These are phyloP conservation scores for Dicerorhinus sumatrensis DNA, from an alignment of 2,113 vertebrate species.

Conservation along the genomic window DNA sequence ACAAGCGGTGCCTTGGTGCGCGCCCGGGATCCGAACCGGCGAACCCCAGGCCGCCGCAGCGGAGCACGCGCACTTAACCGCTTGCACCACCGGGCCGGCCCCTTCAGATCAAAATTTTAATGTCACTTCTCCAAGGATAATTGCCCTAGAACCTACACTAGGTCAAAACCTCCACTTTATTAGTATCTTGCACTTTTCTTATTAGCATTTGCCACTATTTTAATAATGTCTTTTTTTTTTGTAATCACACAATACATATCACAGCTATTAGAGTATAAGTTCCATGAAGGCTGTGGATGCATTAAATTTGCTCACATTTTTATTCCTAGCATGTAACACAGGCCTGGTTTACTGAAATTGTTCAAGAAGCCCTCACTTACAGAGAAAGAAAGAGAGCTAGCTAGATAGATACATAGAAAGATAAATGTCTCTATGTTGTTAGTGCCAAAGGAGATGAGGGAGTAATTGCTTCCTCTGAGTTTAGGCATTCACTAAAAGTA, in stretches of 20 bases:
- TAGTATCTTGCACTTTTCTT: background rate
- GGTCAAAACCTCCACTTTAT: background rate
- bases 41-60: no score
- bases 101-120: background rate
- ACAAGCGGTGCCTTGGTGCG: no score
- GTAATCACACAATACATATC: background rate
- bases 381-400: background rate
- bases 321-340: background rate
- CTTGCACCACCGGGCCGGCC: no score
- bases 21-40: no score
- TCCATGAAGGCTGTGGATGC: background rate
- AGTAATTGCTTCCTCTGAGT: fast-evolving
- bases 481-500: background rate
- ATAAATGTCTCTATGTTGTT: background rate
- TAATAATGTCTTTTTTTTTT: background rate
- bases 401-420: background rate
- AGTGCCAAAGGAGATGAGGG: background rate
- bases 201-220: background rate
- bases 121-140: background rate
- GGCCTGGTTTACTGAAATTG: background rate
- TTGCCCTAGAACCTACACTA: background rate
- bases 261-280: background rate
- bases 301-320: background rate
- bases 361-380: background rate
- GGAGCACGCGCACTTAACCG: no score